phyloP scores from a whole-genome alignment of 2,113 vertebrate species.

The Maccullochella peelii region DNA sequence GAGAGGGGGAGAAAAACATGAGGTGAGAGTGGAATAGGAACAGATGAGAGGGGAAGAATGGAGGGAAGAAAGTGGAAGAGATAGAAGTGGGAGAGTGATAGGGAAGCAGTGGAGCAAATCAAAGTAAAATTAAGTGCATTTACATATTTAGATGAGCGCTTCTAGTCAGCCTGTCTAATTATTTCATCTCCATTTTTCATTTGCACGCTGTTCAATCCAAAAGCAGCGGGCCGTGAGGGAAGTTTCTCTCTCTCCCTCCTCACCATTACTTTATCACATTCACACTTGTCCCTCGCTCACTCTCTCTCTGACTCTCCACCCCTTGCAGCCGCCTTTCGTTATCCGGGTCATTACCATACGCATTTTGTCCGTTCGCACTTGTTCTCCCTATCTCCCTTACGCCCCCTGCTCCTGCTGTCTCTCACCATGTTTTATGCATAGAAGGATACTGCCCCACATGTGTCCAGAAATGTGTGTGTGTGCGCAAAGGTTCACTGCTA shows the following conservation, averaged over 20 bases:
- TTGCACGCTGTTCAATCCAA: constrained; percentile 70
- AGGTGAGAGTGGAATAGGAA: constrained; percentile 48
- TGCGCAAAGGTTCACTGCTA: constrained; percentile 53
- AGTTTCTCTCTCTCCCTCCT: constrained; percentile 55
- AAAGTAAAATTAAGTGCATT: constrained; percentile 87
- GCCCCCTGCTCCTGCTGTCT: constrained; percentile 61
- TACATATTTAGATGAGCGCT: constrained; percentile 87
- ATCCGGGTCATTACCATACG: constrained; percentile 77
- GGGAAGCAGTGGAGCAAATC: constrained; percentile 83
- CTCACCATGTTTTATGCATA: constrained; percentile 76
- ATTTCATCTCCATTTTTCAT: constrained; percentile 86
- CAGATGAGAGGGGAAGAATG: constrained; percentile 59
- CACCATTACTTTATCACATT: constrained; percentile 64
- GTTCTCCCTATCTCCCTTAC: constrained; percentile 67
- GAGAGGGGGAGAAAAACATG: constrained; percentile 35
- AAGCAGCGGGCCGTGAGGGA: constrained; percentile 77
- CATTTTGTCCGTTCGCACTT: constrained; percentile 73
- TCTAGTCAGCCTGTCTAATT: constrained; percentile 85
- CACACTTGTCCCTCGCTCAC: constrained; percentile 49
- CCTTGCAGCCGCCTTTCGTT: constrained; percentile 68
- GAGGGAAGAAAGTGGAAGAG: constrained; percentile 47
- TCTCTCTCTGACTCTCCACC: constrained; percentile 49
- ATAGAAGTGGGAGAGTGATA: constrained; percentile 63
- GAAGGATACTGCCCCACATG: constrained; percentile 44
- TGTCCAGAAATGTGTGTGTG: constrained; percentile 49